phyloP scores from a whole-genome alignment of 37 sponge, comb jelly and placozoan species.

The Ephydatia muelleri region DNA sequence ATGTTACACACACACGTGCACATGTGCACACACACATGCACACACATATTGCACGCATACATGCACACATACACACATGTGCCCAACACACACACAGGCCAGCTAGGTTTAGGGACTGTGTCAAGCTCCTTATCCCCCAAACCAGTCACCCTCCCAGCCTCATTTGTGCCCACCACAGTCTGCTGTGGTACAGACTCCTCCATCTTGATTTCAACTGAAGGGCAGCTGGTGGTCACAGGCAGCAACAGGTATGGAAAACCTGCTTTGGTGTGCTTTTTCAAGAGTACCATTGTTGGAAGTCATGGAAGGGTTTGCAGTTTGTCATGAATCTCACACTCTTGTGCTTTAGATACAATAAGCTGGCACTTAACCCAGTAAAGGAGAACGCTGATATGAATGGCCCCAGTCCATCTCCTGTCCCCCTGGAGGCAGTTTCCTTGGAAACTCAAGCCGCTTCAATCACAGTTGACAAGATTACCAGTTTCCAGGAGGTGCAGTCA shows the following conservation, averaged over 20 bases:
- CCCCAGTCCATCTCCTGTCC: not conserved
- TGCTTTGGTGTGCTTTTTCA: not conserved
- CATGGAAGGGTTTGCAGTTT: not conserved
- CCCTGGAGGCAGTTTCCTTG: conserved; percentile 2
- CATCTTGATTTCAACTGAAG: conserved; percentile 45
- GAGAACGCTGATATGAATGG: not conserved
- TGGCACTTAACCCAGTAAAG: conserved; percentile 22
- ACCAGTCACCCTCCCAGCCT: conserved; percentile 24
- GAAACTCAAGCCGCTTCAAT: not conserved
- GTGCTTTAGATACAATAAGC: conserved; percentile 42
- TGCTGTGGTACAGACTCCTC: conserved; percentile 80
- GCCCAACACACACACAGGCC: conserved; percentile 32
- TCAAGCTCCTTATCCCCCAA: conserved; percentile 19
- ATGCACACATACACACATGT: no score
- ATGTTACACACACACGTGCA: not conserved
- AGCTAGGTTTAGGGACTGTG: conserved; percentile 44
- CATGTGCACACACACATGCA: conserved; percentile 13
- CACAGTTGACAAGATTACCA: conserved; percentile 9
- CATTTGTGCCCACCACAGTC: not conserved
- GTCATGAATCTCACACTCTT: not conserved
- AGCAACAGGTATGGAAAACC: conserved; percentile 62
- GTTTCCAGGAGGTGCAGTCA: conserved; percentile 10
- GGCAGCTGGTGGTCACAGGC: conserved; percentile 70
- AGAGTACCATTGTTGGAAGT: no score
- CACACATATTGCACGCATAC: not conserved